phyloP scores from a whole-genome alignment of 2,113 vertebrate species.

The Origma solitaria region DNA sequence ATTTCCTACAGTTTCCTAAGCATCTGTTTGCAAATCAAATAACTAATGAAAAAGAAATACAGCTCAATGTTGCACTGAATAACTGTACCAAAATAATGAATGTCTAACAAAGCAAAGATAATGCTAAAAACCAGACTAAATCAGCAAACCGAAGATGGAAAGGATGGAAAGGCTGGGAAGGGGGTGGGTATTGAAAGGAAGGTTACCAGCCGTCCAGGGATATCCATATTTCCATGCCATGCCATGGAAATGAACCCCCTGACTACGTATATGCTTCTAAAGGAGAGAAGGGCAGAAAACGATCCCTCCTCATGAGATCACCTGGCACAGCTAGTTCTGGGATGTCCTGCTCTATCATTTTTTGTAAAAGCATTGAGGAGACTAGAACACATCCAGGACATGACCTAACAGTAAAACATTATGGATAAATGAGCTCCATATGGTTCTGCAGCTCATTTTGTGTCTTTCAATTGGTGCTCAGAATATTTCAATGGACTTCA shows the following conservation, averaged over 20 bases:
- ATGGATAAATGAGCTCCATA: not conserved
- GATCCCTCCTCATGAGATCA: not conserved
- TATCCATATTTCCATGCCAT: not conserved
- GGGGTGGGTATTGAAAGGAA: not conserved
- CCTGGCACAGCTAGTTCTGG: not conserved
- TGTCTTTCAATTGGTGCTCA: not conserved
- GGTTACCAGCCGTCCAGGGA: not conserved
- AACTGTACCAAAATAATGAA: not conserved
- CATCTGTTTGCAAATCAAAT: not conserved
- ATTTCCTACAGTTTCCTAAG: not conserved
- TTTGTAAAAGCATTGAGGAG: not conserved
- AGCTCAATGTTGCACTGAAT: not conserved
- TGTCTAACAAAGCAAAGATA: not conserved
- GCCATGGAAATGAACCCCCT: not conserved
- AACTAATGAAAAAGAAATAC: not conserved
- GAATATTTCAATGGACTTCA: not conserved
- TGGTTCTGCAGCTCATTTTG: not conserved
- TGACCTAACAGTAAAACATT: not conserved
- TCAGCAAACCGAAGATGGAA: not conserved
- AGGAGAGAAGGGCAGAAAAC: not conserved
- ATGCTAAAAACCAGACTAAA: not conserved
- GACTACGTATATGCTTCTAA: not conserved
- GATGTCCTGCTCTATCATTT: not conserved
- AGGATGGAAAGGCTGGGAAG: fast-evolving
- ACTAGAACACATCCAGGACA: not conserved